These are phyloP conservation scores for Noctua janthe DNA, from an alignment of 2,888 invertebrate genomes.

Conservation along the genomic window DNA sequence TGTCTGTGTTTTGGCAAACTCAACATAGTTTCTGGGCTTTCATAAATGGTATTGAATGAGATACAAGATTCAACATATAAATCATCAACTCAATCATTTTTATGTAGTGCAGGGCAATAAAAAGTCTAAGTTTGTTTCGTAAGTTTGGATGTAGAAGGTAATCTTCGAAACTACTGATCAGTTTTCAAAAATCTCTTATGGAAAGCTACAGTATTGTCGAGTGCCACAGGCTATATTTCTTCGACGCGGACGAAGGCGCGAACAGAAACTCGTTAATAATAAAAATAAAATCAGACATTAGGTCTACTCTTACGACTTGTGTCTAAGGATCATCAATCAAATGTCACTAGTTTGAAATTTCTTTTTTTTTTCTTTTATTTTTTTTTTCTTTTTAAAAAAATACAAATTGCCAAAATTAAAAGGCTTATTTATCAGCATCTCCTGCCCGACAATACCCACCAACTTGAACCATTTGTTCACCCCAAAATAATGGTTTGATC, in stretches of 20 bases:
- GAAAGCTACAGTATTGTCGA: not conserved
- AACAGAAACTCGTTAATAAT: not conserved
- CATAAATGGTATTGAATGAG: not conserved
- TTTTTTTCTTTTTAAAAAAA: not conserved
- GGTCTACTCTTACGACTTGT: too few species aligned
- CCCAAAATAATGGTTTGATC: conserved; percentile 12
- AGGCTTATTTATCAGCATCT: not conserved
- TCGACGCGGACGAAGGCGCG: not conserved
- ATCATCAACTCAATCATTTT: too few species aligned
- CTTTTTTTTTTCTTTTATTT: too few species aligned
- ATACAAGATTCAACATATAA: not conserved
- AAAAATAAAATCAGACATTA: not conserved
- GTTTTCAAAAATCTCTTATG: not conserved
- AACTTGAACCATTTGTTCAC: not conserved
- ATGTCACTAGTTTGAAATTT: not conserved
- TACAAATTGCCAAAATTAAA: not conserved
- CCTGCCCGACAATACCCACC: not conserved
- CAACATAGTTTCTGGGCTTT: not conserved
- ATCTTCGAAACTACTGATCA: not conserved
- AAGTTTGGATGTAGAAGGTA: not conserved
- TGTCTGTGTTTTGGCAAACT: not conserved
- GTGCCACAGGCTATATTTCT: not conserved
- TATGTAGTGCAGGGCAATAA: not conserved
- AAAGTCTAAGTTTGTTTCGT: not conserved
- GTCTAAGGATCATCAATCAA: not conserved